phyloP scores from a whole-genome alignment of 2,797 vertebrate genomes.

The Vireo griseus region DNA sequence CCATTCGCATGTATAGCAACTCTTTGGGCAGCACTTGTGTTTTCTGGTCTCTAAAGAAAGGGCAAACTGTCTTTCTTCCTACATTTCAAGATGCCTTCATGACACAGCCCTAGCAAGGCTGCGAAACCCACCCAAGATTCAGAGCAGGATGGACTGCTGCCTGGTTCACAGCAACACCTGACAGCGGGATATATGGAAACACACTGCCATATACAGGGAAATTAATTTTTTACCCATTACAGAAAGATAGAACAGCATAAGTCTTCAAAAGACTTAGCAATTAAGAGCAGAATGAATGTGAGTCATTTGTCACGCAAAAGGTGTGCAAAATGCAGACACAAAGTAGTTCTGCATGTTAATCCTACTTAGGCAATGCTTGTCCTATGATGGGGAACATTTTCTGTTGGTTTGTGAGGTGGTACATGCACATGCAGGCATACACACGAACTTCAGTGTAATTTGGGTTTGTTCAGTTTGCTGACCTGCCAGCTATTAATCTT shows the following conservation, averaged over 20 bases:
- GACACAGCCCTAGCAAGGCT: neutral
- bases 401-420: neutral
- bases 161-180: neutral
- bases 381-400: neutral
- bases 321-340: slow-evolving; percentile 11
- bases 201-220: neutral
- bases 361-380: neutral
- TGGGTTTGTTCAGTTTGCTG: neutral
- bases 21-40: neutral
- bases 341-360: neutral
- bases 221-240: neutral
- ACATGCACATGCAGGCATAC: neutral
- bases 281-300: slow-evolving; percentile 14
- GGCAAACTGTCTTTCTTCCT: neutral
- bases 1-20: neutral
- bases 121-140: neutral
- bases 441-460: neutral
- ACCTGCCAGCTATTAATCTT: neutral
- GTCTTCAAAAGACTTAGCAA: neutral
- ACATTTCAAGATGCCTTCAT: neutral
- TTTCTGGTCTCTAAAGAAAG: neutral
- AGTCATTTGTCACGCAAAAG: slow-evolving; percentile 42
- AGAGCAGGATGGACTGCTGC: neutral
- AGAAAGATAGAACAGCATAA: neutral
- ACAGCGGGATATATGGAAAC: neutral